phyloP scores from a whole-genome alignment of 1,140 invertebrate species.

The Drosophila lacteicornis region DNA sequence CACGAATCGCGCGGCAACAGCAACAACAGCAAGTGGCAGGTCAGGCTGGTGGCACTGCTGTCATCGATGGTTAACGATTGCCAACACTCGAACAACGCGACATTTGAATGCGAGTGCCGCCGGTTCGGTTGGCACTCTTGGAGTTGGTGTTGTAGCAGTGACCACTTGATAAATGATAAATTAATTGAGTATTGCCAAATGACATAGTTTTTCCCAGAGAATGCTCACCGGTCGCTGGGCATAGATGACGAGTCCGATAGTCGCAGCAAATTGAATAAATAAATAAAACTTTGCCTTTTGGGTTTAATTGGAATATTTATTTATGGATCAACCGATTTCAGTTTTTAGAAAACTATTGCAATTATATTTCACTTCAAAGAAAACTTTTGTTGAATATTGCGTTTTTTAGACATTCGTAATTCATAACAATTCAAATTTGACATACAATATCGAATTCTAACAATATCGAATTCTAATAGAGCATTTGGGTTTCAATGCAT shows the following conservation, averaged over 20 bases:
- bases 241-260: background rate
- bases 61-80: conserved; percentile 58
- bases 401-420: too few relatives aligned
- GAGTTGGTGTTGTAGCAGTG: conserved; percentile 59
- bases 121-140: conserved; percentile 41
- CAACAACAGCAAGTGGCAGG: conserved; percentile 40
- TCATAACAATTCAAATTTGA: too few relatives aligned
- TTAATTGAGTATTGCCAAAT: conserved; percentile 79
- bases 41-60: conserved; percentile 31
- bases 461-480: too few relatives aligned
- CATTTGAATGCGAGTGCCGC: conserved; percentile 55
- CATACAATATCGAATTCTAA: background rate
- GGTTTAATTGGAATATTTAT: background rate
- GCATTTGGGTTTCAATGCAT: conserved; percentile 23
- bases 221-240: conserved; percentile 21
- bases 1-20: conserved; percentile 52
- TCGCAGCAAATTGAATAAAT: background rate
- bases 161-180: conserved; percentile 80
- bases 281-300: background rate
- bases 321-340: too few relatives aligned
- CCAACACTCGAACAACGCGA: conserved; percentile 57
- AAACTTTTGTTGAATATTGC: too few relatives aligned
- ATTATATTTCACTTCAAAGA: too few relatives aligned
- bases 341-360: too few relatives aligned
- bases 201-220: conserved; percentile 28